Conservation (phyloP, 2,888 invertebrate species). For the Chironomus tentans region DNA sequence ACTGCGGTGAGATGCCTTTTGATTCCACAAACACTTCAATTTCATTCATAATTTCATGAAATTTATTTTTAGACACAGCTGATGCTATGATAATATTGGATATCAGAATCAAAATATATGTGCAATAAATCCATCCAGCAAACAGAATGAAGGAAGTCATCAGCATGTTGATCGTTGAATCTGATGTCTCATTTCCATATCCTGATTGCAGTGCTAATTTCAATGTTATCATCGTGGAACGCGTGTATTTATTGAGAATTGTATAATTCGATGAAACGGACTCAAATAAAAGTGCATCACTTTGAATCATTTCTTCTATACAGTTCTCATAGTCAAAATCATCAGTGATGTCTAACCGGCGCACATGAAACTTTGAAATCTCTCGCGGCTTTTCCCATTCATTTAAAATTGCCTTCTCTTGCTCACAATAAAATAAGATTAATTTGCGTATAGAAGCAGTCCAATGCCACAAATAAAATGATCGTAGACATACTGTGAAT, state of each 20-base stretch:
- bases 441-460: constrained; percentile 11
- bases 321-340: background rate
- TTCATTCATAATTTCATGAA: constrained; percentile 42
- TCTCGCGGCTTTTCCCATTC: background rate
- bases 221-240: constrained; percentile 14
- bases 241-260: background rate
- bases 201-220: constrained; percentile 3
- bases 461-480: constrained; percentile 20
- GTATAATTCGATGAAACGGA: constrained; percentile 1
- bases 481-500: background rate
- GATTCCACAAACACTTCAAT: constrained; percentile 43
- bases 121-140: constrained; percentile 16
- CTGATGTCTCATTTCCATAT: constrained; percentile 2
- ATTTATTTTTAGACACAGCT: constrained; percentile 40
- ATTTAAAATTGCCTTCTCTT: too few species aligned
- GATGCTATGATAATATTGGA: background rate
- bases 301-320: background rate
- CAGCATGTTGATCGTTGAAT: constrained; percentile 8
- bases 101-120: background rate
- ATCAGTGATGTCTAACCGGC: background rate
- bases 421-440: background rate
- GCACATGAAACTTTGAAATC: background rate
- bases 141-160: constrained; percentile 16
- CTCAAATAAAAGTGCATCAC: background rate
- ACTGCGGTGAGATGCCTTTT: constrained; percentile 40